Conservation (phyloP, 1,140 invertebrate species). For the Pteromalus puparum region DNA sequence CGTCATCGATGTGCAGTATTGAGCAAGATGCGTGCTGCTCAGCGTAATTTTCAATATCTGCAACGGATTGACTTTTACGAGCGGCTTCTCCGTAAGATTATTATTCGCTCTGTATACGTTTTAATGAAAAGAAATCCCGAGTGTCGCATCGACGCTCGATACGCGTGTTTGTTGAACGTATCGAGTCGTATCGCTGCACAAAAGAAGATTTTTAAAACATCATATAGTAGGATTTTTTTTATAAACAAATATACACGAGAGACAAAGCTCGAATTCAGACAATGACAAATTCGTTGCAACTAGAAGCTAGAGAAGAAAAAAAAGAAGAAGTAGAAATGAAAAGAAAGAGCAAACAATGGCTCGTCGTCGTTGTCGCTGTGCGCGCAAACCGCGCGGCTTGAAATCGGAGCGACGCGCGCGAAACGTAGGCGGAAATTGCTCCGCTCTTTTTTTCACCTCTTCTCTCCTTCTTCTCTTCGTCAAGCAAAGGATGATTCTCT, state of each 20-base stretch:
- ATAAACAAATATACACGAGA: background rate
- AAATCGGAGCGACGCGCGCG: background rate
- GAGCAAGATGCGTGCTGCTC: background rate
- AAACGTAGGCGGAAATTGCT: slow-evolving; percentile 18
- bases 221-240: background rate
- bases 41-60: background rate
- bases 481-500: background rate
- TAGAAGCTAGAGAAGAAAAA: background rate
- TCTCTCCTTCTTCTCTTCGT: background rate
- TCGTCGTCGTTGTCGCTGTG: background rate
- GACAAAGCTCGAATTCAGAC: background rate
- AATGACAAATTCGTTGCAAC: no score
- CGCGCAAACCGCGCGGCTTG: background rate
- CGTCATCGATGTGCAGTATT: background rate
- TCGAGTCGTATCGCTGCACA: no score
- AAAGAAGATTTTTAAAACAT: no score
- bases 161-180: no score
- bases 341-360: background rate
- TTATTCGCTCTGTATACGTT: background rate
- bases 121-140: background rate
- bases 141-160: no score
- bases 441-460: background rate
- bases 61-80: no score
- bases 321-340: background rate
- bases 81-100: no score